A percentile compares a stretch with the other conserved stretches of the same genome.
Evolutionary conservation across 2,797 vertebrate species (phyloP).

Genomic region (Scolopax bukidnonensis): DNA sequence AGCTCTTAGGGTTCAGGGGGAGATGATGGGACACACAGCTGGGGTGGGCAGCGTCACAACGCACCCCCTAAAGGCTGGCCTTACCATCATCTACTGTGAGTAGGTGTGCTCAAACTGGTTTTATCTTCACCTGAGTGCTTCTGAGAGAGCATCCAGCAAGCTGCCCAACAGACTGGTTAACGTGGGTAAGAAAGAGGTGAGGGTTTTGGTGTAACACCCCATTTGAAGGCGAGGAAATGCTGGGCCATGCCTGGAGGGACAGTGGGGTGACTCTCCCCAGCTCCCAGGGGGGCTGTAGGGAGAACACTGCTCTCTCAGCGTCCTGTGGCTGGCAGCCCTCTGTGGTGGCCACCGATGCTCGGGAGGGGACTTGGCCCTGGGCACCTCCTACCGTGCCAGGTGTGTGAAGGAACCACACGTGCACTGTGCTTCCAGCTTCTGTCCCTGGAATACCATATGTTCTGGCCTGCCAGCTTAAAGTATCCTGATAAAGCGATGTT

Average conservation of each 20-base stretch:
- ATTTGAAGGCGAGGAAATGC: not conserved
- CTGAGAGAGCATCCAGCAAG: not conserved
- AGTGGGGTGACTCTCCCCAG: rapidly evolving
- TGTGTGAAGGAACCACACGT: constrained; percentile 66
- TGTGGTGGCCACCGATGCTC: rapidly evolving
- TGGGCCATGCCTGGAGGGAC: not conserved
- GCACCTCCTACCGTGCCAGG: constrained; percentile 15
- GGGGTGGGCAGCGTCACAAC: not conserved
- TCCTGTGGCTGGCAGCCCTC: not conserved
- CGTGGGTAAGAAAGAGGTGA: not conserved
- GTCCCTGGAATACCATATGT: constrained; percentile 69
- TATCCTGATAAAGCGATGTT: constrained; percentile 53
- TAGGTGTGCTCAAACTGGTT: not conserved
- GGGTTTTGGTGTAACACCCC: not conserved
- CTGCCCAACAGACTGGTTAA: not conserved
- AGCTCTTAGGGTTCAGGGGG: not conserved
- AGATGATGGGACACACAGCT: not conserved
- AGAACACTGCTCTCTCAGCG: no score
- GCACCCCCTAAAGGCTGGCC: no score
- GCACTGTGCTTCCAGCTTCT: constrained; percentile 67
- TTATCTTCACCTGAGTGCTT: not conserved
- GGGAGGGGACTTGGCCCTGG: no score
- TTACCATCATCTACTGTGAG: not conserved
- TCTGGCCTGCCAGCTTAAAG: constrained; percentile 65
- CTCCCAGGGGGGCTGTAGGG: rapidly evolving